phyloP scores from a whole-genome alignment of 2,113 vertebrate species.

The Echinops telfairi region DNA sequence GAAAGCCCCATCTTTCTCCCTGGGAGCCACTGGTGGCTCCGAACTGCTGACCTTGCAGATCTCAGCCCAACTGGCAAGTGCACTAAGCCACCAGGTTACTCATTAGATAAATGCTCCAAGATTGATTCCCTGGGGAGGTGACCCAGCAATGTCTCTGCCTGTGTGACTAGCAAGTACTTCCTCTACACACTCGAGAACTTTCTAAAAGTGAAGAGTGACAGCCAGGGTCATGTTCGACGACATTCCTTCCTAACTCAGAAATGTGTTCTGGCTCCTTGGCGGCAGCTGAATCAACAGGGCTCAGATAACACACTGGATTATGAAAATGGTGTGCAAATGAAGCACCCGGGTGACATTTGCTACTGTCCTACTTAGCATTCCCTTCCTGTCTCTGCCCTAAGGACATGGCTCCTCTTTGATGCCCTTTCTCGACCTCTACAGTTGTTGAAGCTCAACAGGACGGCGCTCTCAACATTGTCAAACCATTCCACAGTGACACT shows the following conservation, averaged over 20 bases:
- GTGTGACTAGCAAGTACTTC: not conserved
- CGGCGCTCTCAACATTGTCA: slow-evolving; percentile 80
- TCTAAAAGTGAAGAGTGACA: not conserved
- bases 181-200: not conserved
- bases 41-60: too few relatives aligned
- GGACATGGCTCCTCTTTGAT: slow-evolving; percentile 29
- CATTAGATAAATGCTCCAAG: not conserved
- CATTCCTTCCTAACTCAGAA: slow-evolving; percentile 54
- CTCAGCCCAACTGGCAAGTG: too few relatives aligned
- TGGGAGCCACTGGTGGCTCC: too few relatives aligned
- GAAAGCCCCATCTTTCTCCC: too few relatives aligned
- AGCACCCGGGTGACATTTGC: slow-evolving; percentile 61
- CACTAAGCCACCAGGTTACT: not conserved
- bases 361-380: slow-evolving; percentile 77
- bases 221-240: not conserved
- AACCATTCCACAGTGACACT: slow-evolving; percentile 81
- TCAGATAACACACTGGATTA: slow-evolving; percentile 55
- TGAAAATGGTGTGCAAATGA: slow-evolving; percentile 59
- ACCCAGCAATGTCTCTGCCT: not conserved
- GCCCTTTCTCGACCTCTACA: slow-evolving; percentile 82
- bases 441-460: slow-evolving; percentile 81
- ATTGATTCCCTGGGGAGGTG: not conserved
- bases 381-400: not conserved
- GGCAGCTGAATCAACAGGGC: slow-evolving; percentile 49
- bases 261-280: slow-evolving; percentile 28